Evolutionary conservation across 1,140 invertebrate genomes (phyloP).

Genomic region (Hyles euphorbiae): DNA sequence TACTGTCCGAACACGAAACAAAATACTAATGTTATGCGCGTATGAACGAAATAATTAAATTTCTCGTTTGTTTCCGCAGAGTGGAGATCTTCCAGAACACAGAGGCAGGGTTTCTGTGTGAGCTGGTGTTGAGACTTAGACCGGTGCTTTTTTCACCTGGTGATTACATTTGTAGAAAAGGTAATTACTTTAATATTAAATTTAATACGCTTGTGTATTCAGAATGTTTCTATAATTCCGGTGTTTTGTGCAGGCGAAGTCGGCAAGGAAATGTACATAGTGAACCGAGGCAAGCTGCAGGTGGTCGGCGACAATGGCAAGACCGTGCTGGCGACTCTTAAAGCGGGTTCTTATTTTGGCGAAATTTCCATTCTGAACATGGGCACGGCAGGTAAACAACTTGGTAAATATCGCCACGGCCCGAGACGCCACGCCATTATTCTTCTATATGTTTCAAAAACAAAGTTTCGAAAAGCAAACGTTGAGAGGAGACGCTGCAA

Average conservation of each 20-base stretch:
- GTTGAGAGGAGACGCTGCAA: constrained; percentile 72
- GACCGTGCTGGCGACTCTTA: constrained; percentile 96
- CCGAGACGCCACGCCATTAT: constrained; percentile 76
- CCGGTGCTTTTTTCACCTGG: constrained; percentile 98
- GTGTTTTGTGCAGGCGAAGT: constrained; percentile 88
- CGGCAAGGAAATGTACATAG: constrained; percentile 99
- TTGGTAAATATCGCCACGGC: constrained; percentile 89
- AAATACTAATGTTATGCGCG: too few species aligned
- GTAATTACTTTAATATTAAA: constrained; percentile 68
- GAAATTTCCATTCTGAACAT: constrained; percentile 99
- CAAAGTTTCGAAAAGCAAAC: constrained; percentile 64
- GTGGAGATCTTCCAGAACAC: constrained; percentile 99
- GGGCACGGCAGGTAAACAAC: constrained; percentile 98
- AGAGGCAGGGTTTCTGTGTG: constrained; percentile 98
- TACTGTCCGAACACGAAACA: too few species aligned
- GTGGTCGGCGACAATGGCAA: constrained; percentile 98
- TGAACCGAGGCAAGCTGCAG: constrained; percentile 95
- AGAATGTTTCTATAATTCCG: constrained; percentile 3
- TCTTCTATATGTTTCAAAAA: constrained; percentile 49
- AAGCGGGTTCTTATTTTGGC: constrained; percentile 99
- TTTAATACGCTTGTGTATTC: constrained; percentile 5
- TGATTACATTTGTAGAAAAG: constrained; percentile 99
- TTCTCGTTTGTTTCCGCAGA: constrained; percentile 55
- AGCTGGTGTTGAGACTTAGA: constrained; percentile 93
- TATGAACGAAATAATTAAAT: too few species aligned